Conservation (phyloP, 2,888 invertebrate genomes). For the Spicauda simplicius region DNA sequence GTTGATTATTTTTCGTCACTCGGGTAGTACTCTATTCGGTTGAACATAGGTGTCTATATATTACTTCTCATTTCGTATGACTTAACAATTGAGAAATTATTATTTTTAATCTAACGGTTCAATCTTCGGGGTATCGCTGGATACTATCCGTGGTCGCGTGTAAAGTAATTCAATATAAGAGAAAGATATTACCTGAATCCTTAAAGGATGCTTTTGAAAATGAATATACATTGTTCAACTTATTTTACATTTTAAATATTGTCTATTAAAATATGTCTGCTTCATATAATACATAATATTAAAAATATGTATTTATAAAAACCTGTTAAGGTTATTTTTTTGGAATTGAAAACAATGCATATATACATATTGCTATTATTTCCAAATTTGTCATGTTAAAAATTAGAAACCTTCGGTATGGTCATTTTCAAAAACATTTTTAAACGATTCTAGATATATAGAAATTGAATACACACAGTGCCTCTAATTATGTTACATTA, state of each 20-base stretch:
- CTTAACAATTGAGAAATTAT: slow-evolving; percentile 38
- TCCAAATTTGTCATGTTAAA: too few relatives aligned
- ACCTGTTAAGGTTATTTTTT: too few relatives aligned
- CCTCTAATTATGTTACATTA: slow-evolving; percentile 86
- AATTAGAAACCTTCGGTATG: background rate
- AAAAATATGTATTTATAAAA: too few relatives aligned
- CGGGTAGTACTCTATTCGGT: slow-evolving; percentile 42
- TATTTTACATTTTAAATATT: too few relatives aligned
- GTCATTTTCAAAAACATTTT: slow-evolving; percentile 68
- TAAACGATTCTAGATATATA: slow-evolving; percentile 58
- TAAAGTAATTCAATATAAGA: slow-evolving; percentile 41
- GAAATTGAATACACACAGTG: slow-evolving; percentile 83
- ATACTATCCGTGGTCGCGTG: slow-evolving; percentile 39
- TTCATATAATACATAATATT: too few relatives aligned
- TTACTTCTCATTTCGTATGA: slow-evolving; percentile 36
- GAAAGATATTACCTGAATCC: slow-evolving; percentile 24
- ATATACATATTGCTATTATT: too few relatives aligned
- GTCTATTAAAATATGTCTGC: too few relatives aligned
- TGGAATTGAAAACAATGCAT: too few relatives aligned
- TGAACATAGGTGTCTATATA: slow-evolving; percentile 42
- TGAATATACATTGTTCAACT: slow-evolving; percentile 30
- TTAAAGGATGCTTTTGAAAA: slow-evolving; percentile 27
- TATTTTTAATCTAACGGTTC: slow-evolving; percentile 8
- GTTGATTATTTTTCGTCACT: slow-evolving; percentile 38
- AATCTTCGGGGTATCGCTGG: background rate